Base-by-base conservation (phyloP, 53 echinoderm and acorn worm genomes). In the Hippasteria phrygiana region DNA sequence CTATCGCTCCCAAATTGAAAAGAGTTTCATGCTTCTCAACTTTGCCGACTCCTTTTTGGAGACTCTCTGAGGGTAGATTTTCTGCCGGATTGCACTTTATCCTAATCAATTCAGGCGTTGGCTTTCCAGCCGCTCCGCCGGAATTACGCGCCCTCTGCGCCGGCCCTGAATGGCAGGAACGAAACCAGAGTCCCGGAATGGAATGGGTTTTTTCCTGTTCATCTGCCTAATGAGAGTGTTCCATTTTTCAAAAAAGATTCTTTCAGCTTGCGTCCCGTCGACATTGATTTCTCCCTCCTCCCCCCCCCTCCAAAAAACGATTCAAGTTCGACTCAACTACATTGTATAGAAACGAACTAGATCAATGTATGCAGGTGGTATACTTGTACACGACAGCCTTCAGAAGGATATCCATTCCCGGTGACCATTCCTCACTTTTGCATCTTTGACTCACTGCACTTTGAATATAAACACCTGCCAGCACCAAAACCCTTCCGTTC, bases 161-260 rank as follows among this genome's bases (percentile, higher is more conserved):
- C 75, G 46, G 8, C 36, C 36, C 33, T 85, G 38, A 85, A 69
- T 24, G 46, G 71, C 43, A 22, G 4, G 71, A 33, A 26, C 24
- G 85, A 70, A 85, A 85, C 85, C 71, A 70, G 71, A 85, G 35
- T 85, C 71, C 50, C 50, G 50, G 34, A 85, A 85, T 85, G 70
- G 85, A 85, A 85, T 85, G 71, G 41, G 36, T 70, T 83, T n/a
- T n/a, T 71, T 85, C 37, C 53, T 85, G 82, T 43, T 69, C 85
- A 85, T 85, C 85, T 43, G 50, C 70, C 85, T 85, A 85, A 85
- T 85, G 85, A 85, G 67, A 35, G 85, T n/a, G 50, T 85, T 71
- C 54, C 37, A 70, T 71, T 85, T 85, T 84, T 38, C 16, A n/a
- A 42, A 40, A 85, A 20, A 78, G 22, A 80, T 66, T 83, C 43